Percentiles rank a stretch among this genome's conserved stretches.
phyloP scores from a whole-genome alignment of 2,888 invertebrate species.

The Acholoe squamosa region DNA sequence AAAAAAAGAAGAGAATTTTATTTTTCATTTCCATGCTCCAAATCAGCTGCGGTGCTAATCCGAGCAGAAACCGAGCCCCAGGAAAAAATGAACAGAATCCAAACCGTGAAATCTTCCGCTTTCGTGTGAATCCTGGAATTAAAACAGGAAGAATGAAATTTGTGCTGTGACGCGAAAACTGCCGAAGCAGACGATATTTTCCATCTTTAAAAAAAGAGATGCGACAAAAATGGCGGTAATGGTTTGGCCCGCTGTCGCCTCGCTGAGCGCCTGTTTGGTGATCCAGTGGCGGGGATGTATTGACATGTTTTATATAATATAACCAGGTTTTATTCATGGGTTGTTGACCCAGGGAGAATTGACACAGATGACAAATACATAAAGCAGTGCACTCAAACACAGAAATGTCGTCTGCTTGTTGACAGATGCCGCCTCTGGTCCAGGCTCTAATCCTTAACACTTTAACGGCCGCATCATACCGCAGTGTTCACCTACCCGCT shows the following conservation, averaged over 20 bases:
- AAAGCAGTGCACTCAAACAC: conserved; percentile 8
- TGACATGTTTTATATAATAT: conserved; percentile 22
- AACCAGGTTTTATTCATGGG: neutral
- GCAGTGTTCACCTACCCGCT: too few relatives aligned
- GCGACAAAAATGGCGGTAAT: neutral
- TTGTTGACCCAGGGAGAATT: conserved; percentile 5
- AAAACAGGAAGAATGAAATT: conserved; percentile 17
- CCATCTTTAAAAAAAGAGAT: too few relatives aligned
- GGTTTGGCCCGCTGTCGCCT: neutral
- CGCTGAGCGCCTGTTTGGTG: neutral
- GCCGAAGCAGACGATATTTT: conserved; percentile 22
- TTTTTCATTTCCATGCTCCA: conserved; percentile 1
- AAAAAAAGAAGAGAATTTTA: neutral
- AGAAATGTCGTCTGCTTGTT: neutral
- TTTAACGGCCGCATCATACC: too few relatives aligned
- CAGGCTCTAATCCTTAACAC: neutral
- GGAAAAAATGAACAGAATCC: neutral
- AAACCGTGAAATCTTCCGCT: conserved; percentile 8
- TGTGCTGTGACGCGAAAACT: neutral
- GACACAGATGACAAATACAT: conserved; percentile 15
- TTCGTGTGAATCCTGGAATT: conserved; percentile 8
- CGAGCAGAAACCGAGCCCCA: neutral
- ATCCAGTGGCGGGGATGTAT: neutral
- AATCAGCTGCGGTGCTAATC: too few relatives aligned
- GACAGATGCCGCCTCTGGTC: neutral